These are phyloP conservation scores for Phymanthus crucifer DNA, from an alignment of 92 coral and sea anemone genomes.

Conservation along the genomic window DNA sequence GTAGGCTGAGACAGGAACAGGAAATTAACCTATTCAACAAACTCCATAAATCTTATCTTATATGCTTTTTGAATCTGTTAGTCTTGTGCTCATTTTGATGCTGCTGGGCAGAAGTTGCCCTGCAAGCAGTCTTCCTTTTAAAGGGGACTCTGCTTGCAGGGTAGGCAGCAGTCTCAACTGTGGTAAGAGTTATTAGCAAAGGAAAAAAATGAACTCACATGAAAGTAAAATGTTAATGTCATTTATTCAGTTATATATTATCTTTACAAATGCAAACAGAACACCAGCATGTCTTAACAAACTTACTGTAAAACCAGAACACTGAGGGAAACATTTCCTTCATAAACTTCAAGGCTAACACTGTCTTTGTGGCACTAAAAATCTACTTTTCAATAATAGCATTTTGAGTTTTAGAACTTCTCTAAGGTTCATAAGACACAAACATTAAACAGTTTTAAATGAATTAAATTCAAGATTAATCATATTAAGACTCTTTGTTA, in stretches of 20 bases:
- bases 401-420: conserved; percentile 36
- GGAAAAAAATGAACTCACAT: not conserved
- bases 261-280: not conserved
- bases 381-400: not conserved
- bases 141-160: no score
- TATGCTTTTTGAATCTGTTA: no score
- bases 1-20: no score
- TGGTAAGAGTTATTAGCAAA: not conserved
- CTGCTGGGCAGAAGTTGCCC: no score
- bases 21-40: no score
- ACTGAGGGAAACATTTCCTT: not conserved
- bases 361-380: not conserved
- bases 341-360: not conserved
- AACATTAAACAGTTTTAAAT: not conserved
- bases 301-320: not conserved
- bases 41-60: no score
- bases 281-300: not conserved
- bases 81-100: no score
- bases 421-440: conserved; percentile 5
- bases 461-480: not conserved
- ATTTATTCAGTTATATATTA: not conserved
- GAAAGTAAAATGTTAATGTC: not conserved
- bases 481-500: not conserved
- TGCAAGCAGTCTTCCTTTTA: no score
- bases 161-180: no score